Base-by-base conservation (phyloP, 2,113 vertebrate species). In the Bubo bubo region DNA sequence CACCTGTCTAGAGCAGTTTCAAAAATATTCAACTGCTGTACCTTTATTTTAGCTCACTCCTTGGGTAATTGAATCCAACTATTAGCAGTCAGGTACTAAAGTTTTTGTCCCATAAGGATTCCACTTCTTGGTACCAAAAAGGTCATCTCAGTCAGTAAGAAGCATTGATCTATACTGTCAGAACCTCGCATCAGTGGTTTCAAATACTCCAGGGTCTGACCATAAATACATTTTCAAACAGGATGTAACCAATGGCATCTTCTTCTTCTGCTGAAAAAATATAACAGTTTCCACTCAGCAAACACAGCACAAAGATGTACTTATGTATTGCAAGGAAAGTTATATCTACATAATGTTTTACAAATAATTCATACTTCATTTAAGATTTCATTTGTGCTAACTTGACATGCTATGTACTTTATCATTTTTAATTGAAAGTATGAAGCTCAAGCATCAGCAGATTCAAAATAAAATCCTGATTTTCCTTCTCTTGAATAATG, bases 111-210 rank as follows among this genome's bases (percentile, higher is more conserved):
- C 92, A 35, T 72, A 90, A 95, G 84, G 66, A 93, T 96, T 97
- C 89, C 27, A 70, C 86, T 97, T 88, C 84, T 96, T 94, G 95
- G 50, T 93, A 87, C 62, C 80, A 93, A 83, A 98, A 95, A 94
- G 62, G 92, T 95, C 92, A 93, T 55, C 62, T 96, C 84, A 94
- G 84, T 88, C 95, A 95, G 83, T 80, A 79, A 95, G 82, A 93
- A 83, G 39, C 95, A 97, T 75, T 96, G 80, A 94, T 92, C 83
- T 83, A 10, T 85, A 84, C 76, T 94, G 94, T 95, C 93, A 97
- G 85, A 86, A 97, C 39, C 82, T 94, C 35, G 41, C 56, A 77
- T 82, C 67, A 72, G 66, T 60, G 37, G 43, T 94, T 97, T 96
- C 75, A 94, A 88, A 82, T 83, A 93, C 74, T 93, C 79, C 73